Conservation (phyloP, 2,797 vertebrate species). For the Pangasius macronema region DNA sequence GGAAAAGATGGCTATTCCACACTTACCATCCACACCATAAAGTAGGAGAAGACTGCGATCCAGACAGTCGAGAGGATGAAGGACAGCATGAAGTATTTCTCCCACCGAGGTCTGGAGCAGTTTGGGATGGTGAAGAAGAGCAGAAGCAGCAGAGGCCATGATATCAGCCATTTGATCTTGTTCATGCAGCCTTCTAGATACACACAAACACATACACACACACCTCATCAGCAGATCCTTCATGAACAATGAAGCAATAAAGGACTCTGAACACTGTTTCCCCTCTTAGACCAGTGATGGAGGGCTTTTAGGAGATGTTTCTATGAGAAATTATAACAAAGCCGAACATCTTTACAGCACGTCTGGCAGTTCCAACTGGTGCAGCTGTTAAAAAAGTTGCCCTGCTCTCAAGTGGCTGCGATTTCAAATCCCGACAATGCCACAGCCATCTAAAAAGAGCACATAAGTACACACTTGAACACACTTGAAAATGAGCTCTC, state of each 20-base stretch:
- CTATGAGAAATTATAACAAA: not conserved
- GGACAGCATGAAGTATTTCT: slow-evolving; percentile 92
- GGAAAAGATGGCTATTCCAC: not conserved
- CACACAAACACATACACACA: slow-evolving; percentile 25
- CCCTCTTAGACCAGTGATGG: not conserved
- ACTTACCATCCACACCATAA: slow-evolving; percentile 99
- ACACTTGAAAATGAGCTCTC: not conserved
- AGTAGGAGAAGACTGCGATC: slow-evolving; percentile 96
- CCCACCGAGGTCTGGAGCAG: slow-evolving; percentile 92
- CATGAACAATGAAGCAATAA: not conserved
- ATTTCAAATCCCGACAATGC: not conserved
- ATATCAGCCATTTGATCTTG: slow-evolving; percentile 88
- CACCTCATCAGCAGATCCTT: not conserved
- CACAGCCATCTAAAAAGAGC: not conserved
- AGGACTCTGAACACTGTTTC: not conserved
- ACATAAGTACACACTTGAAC: not conserved
- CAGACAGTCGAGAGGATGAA: slow-evolving; percentile 91
- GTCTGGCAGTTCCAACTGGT: not conserved
- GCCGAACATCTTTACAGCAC: not conserved
- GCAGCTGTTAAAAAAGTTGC: not conserved
- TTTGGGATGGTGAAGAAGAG: slow-evolving; percentile 88
- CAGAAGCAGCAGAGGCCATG: slow-evolving; percentile 89
- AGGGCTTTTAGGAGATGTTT: not conserved
- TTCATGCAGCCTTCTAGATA: slow-evolving; percentile 74
- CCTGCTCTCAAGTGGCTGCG: not conserved